A percentile compares a stretch with the other conserved stretches of the same genome.
phyloP scores from a whole-genome alignment of 1,140 invertebrate genomes.

The Drosophila ohnishii region DNA sequence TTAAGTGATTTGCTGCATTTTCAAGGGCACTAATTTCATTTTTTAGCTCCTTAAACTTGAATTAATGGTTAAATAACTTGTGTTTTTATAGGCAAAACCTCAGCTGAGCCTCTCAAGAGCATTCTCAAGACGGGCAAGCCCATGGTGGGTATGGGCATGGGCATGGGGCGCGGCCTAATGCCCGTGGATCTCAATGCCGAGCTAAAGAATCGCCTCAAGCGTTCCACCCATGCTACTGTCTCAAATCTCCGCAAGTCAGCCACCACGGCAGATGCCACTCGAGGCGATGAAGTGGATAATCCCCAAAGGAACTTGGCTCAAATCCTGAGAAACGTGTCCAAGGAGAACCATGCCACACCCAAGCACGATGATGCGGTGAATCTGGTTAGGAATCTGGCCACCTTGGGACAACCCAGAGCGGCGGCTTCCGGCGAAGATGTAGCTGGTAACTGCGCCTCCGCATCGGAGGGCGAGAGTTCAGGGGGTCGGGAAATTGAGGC shows the following conservation, averaged over 20 bases:
- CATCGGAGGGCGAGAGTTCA: conserved; percentile 85
- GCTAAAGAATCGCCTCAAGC: conserved; percentile 76
- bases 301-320: conserved; percentile 70
- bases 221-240: conserved; percentile 78
- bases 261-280: conserved; percentile 62
- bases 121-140: conserved; percentile 84
- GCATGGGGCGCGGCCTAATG: conserved; percentile 71
- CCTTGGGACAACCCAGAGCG: conserved; percentile 59
- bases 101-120: conserved; percentile 64
- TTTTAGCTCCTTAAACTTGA: not conserved
- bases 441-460: conserved; percentile 62
- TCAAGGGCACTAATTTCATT: not conserved
- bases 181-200: conserved; percentile 80
- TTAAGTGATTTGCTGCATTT: conserved; percentile 18
- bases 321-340: conserved; percentile 66
- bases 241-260: conserved; percentile 79
- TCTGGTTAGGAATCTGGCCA: conserved; percentile 72
- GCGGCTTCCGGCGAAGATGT: conserved; percentile 11
- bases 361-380: conserved; percentile 77
- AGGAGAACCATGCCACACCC: conserved; percentile 58
- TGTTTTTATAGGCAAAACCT: conserved; percentile 34
- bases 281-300: conserved; percentile 55
- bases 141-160: conserved; percentile 8
- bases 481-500: conserved; percentile 85
- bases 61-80: not conserved